phyloP scores from a whole-genome alignment of 2,888 invertebrate species.

The Leptinotarsa tumamoca region DNA sequence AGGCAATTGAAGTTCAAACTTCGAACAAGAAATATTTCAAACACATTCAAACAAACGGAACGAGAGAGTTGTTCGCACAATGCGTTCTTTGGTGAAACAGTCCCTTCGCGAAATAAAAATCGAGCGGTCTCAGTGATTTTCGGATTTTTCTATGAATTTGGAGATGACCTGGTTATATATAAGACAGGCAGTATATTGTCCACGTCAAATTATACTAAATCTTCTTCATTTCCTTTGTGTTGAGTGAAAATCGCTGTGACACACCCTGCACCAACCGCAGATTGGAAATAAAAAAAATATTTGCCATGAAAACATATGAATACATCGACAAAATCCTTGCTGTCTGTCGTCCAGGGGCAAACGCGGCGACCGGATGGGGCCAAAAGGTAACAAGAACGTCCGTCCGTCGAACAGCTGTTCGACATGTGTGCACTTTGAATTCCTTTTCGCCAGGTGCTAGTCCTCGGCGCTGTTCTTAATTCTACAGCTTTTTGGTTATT shows the following conservation, averaged over 20 bases:
- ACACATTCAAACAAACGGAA: too few species aligned
- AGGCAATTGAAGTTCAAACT: too few species aligned
- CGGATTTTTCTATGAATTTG: too few species aligned
- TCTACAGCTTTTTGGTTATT: conserved; percentile 40
- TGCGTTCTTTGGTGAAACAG: too few species aligned
- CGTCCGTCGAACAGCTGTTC: conserved; percentile 52
- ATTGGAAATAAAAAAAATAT: conserved; percentile 19
- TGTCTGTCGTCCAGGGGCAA: conserved; percentile 24
- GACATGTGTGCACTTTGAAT: conserved; percentile 55
- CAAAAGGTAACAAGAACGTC: conserved; percentile 44
- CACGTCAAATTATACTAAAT: too few species aligned
- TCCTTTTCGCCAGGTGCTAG: conserved; percentile 56
- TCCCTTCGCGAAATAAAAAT: too few species aligned
- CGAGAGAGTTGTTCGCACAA: too few species aligned
- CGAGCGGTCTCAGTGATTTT: too few species aligned
- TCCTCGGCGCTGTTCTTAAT: conserved; percentile 25
- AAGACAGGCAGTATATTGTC: too few species aligned
- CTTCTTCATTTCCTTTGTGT: too few species aligned
- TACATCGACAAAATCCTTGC: conserved; percentile 12
- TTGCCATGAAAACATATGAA: background rate
- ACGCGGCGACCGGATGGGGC: conserved; percentile 38
- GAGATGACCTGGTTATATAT: too few species aligned
- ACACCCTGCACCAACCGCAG: background rate
- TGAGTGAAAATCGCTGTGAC: background rate
- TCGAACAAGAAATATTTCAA: too few species aligned